phyloP scores from a whole-genome alignment of 2,113 vertebrate species.

The Tupaia chinensis region DNA sequence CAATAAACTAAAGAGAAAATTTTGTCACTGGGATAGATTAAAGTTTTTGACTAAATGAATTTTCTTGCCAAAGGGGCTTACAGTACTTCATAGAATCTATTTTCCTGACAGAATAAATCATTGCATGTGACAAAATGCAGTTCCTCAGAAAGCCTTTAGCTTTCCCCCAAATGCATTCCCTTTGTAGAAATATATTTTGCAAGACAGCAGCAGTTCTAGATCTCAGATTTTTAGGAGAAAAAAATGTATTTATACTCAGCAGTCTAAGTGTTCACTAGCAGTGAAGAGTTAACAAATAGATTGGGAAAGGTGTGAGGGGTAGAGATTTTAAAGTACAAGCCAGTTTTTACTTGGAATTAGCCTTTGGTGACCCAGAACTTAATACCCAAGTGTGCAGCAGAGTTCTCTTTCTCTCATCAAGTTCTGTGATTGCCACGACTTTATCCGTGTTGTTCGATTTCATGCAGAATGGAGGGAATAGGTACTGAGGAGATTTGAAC shows the following conservation, averaged over 20 bases:
- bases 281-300: neutral
- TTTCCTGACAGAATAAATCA: slow-evolving; percentile 76
- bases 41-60: slow-evolving; percentile 80
- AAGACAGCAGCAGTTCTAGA: slow-evolving; percentile 60
- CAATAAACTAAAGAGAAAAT: slow-evolving; percentile 51
- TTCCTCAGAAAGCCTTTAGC: slow-evolving; percentile 66
- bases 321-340: neutral
- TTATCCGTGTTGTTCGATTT: neutral
- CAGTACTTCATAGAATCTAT: slow-evolving; percentile 64
- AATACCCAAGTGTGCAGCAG: neutral
- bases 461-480: neutral
- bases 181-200: slow-evolving; percentile 71
- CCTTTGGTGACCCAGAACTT: neutral
- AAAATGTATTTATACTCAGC: neutral
- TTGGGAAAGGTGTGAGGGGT: rapidly evolving
- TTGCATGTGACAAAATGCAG: neutral
- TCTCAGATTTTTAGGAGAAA: neutral
- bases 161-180: slow-evolving; percentile 62
- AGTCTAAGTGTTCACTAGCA: neutral
- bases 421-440: neutral
- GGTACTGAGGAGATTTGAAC: rapidly evolving
- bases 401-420: neutral
- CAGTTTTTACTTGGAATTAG: slow-evolving; percentile 8
- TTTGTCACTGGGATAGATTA: slow-evolving; percentile 77
- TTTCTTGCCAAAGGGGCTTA: slow-evolving; percentile 71